Evolutionary conservation across 2,888 invertebrate species (phyloP), one percentile per base, ranked within the genome.

Genomic region (Dolichomitus sp.): DNA sequence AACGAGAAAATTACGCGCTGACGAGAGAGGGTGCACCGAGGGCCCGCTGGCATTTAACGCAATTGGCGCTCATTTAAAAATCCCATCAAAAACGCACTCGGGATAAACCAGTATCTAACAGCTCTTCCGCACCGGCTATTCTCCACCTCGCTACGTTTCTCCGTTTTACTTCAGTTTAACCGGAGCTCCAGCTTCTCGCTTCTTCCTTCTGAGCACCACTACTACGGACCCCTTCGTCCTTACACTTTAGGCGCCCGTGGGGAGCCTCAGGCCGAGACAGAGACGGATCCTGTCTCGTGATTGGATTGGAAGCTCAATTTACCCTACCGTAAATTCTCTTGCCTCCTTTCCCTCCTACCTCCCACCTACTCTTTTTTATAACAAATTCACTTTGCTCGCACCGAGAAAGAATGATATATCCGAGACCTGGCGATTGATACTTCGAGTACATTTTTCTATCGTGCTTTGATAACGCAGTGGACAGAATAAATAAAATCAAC

Each of bases 61-160:
- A 92, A 93, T 93, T 93, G 91, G 88, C 88, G 90, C 91, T 93
- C 92, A 90, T 92, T 93, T 93, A 91, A 93, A 93, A 93, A 93
- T 92, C 91, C 90, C 92, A 93, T 93, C 92, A 93, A 92, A 86
- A 86, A 87, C 79, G 84, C 84, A 87, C 87, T 86, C 72, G 50
- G 80, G 78, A 77, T 84, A 86, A 78, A 78, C 75, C 82, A 82
- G 69, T 83, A 84, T 81, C 79, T 80, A 80, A 80, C 85, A 79
- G 76, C 79, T 75, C 80, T 83, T 74, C 79, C 63, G 19, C 79
- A 61, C 80, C 69, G 17, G 70, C 80, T 82, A 79, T 79, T 52
- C 74, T 69, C 80, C 68, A 33, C 50, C 48, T 33, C 80, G 19
- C 68, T 30, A 63, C 75, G 17, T 80, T 81, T 83, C 75, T 80